Conservation (phyloP, 2,797 vertebrate genomes). For the Arrhamphus sclerolepis region DNA sequence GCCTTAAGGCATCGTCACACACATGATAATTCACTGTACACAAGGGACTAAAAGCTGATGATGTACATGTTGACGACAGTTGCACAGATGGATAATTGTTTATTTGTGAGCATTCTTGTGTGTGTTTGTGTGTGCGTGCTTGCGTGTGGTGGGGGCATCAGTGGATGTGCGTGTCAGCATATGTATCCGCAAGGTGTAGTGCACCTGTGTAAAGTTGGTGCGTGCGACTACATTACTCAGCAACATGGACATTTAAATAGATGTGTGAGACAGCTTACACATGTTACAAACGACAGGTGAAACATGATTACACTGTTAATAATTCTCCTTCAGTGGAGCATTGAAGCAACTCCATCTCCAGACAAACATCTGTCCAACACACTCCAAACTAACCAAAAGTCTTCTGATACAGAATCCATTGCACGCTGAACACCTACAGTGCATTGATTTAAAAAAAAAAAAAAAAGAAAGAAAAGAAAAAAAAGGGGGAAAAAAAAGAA, state of each 20-base stretch:
- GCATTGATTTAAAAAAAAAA: slow-evolving; percentile 78
- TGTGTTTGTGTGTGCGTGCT: slow-evolving; percentile 15
- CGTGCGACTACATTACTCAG: slow-evolving; percentile 83
- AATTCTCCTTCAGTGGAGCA: slow-evolving; percentile 65
- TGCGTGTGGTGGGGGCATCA: slow-evolving; percentile 33
- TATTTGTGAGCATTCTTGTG: slow-evolving; percentile 60
- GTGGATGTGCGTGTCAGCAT: slow-evolving; percentile 45
- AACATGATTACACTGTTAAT: slow-evolving; percentile 81
- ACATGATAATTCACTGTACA: slow-evolving; percentile 82
- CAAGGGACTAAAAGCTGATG: slow-evolving; percentile 84
- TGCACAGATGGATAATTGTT: slow-evolving; percentile 87
- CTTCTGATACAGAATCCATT: slow-evolving; percentile 69
- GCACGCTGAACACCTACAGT: slow-evolving; percentile 68
- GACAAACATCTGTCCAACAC: slow-evolving; percentile 16
- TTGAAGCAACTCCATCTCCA: slow-evolving; percentile 31
- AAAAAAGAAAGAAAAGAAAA: too few relatives aligned
- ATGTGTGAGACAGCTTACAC: slow-evolving; percentile 94
- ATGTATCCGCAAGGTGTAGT: slow-evolving; percentile 56
- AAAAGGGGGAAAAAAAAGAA: too few relatives aligned
- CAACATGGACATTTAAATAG: slow-evolving; percentile 93
- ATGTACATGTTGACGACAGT: slow-evolving; percentile 85
- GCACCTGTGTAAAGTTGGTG: slow-evolving; percentile 63
- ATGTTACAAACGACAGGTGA: slow-evolving; percentile 91
- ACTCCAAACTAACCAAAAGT: slow-evolving; percentile 55
- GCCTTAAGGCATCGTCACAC: slow-evolving; percentile 79